A percentile compares a stretch with the other conserved stretches of the same genome.
These are phyloP conservation scores for Masticophis lateralis DNA, from an alignment of 2,797 vertebrate genomes.

Conservation along the genomic window DNA sequence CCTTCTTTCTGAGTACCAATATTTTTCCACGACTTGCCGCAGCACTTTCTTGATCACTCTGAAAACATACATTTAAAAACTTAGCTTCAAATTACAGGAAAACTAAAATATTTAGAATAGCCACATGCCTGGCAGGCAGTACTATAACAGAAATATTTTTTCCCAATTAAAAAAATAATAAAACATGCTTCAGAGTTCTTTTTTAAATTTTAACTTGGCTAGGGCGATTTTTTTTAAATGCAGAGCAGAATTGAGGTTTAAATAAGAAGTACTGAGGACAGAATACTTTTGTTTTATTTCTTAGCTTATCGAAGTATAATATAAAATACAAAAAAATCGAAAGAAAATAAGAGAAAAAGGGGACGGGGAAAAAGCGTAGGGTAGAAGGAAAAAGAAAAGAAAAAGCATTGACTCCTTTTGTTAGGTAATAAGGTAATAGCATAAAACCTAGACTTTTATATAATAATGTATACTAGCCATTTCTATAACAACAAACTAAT, in stretches of 20 bases:
- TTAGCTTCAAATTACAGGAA: background rate
- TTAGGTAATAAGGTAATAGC: background rate
- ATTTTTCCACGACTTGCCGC: constrained; percentile 85
- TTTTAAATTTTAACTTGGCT: background rate
- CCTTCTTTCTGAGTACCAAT: constrained; percentile 83
- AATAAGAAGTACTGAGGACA: background rate
- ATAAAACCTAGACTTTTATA: background rate
- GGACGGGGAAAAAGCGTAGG: background rate
- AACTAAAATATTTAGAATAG: background rate
- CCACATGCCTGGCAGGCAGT: background rate
- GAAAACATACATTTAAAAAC: constrained; percentile 1
- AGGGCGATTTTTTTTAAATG: background rate
- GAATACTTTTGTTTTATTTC: background rate
- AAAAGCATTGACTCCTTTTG: background rate
- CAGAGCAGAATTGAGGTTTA: background rate
- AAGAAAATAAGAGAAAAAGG: background rate
- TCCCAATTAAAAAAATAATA: background rate
- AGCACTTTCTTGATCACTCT: constrained; percentile 76
- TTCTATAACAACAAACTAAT: background rate
- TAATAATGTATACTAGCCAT: background rate
- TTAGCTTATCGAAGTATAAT: background rate
- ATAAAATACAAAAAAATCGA: background rate
- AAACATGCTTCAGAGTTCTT: background rate
- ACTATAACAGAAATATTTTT: background rate
- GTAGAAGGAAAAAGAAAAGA: background rate